Conservation (phyloP, 1,140 invertebrate genomes). For the Parapsyche elsis region DNA sequence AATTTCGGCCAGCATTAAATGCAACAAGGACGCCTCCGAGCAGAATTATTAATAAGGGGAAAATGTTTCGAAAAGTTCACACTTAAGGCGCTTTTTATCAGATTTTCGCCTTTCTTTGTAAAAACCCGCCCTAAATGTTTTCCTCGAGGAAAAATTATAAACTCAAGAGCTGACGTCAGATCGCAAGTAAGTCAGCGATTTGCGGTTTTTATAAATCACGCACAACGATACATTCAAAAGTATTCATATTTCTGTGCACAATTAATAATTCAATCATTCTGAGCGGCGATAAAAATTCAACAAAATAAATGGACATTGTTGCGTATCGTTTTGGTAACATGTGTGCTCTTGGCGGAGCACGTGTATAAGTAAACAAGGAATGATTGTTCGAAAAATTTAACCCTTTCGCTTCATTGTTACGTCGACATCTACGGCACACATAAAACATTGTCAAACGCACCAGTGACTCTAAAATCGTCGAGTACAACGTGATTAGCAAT, state of each 20-base stretch:
- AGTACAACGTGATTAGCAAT: not conserved
- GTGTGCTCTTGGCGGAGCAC: not conserved
- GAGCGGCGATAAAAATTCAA: too few species aligned
- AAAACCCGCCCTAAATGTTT: not conserved
- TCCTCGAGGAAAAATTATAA: too few species aligned
- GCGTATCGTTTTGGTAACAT: not conserved
- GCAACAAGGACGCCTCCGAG: conserved; percentile 24
- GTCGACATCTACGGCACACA: not conserved
- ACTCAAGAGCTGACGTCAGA: too few species aligned
- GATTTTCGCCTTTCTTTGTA: not conserved
- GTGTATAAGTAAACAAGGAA: not conserved
- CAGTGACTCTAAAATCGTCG: not conserved
- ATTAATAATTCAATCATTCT: too few species aligned
- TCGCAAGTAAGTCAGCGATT: too few species aligned
- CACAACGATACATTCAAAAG: too few species aligned
- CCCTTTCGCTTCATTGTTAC: not conserved
- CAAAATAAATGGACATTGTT: too few species aligned
- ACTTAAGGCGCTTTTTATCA: not conserved
- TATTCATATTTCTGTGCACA: too few species aligned
- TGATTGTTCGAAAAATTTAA: not conserved
- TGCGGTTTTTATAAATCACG: too few species aligned
- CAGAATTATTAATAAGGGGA: conserved; percentile 12
- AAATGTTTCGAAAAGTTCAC: not conserved
- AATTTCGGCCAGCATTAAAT: conserved; percentile 39
- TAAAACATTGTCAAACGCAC: not conserved